Evolutionary conservation across 1,140 invertebrate species (phyloP), one percentile per base, ranked within the genome.

Genomic region (Lepidurus couesii): DNA sequence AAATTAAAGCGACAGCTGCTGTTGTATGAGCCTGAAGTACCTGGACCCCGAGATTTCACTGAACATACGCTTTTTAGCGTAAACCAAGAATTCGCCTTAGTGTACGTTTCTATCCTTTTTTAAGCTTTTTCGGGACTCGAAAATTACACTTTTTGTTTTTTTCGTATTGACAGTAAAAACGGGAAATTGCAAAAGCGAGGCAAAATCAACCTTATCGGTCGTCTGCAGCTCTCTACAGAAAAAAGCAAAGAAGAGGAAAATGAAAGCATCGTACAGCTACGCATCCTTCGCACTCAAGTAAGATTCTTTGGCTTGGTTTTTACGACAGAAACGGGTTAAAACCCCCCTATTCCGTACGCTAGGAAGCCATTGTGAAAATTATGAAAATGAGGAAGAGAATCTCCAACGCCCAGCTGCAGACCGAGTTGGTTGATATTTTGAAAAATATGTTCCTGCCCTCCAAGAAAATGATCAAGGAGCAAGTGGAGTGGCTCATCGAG

Each of bases 381-480:
- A 89, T 99, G 84, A 99, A 99, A 86, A 98, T 98, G 95, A 89
- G 97, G 77, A 98, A 98, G 85, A 90, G 90, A 73, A 95, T 98
- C 75, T 93, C 92, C 21, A 98, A 98, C 85, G 94, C 93, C 75
- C 94, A 97, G 81, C 87, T 99, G 74, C 97, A 99, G 82, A 95
- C 94, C 53, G 97, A 99, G 89, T 88, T 99, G 53, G 93, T 99
- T 8, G 97, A 99, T 87, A 98, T 99, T 85, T 87, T 99, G 76
- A 98, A 98, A 86, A 98, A 99, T 85, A 98, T 98, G 96, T 99
- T 99, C 88, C 86, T 98, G 82, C 98, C 98, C 44, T 97, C 95
- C 80, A 98, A 98, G 87, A 98, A 98, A 87, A 95, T 99, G 91
- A 98, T 99, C 81, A 99, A 99, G 87, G 97, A 99, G 87, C 97